A percentile compares a stretch with the other conserved stretches of the same genome.
Conservation (phyloP, 2,797 vertebrate genomes). For the Orestias chungarensis region DNA sequence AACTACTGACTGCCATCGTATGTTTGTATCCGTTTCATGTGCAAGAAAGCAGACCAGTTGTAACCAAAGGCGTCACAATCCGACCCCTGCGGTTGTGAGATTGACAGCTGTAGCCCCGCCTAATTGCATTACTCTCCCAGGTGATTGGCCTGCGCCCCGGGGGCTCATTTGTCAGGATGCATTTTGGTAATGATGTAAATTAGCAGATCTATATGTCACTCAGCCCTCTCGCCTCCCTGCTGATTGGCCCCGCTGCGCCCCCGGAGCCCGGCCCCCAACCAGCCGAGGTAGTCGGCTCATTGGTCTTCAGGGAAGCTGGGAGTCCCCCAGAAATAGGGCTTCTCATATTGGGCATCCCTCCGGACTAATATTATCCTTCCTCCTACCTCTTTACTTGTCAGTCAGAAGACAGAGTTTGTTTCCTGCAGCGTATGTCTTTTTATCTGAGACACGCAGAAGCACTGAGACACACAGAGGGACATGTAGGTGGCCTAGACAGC, state of each 20-base stretch:
- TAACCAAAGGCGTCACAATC: conserved; percentile 70
- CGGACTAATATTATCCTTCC: conserved; percentile 70
- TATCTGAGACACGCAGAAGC: conserved; percentile 45
- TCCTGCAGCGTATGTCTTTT: conserved; percentile 53
- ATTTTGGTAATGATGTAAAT: conserved; percentile 84
- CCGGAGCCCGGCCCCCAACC: conserved; percentile 64
- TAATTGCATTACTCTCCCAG: conserved; percentile 86
- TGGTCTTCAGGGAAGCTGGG: conserved; percentile 79
- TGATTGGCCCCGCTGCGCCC: conserved; percentile 75
- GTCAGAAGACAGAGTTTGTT: conserved; percentile 61
- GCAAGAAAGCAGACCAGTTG: conserved; percentile 63
- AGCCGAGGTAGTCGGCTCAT: conserved; percentile 74
- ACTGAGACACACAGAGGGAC: conserved; percentile 22
- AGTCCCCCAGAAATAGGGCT: conserved; percentile 74
- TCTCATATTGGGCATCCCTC: conserved; percentile 69
- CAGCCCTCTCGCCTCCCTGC: conserved; percentile 66
- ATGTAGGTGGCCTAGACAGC: conserved; percentile 26
- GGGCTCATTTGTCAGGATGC: conserved; percentile 82
- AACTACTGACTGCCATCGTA: background rate
- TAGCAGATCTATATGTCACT: conserved; percentile 80
- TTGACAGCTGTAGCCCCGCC: conserved; percentile 82
- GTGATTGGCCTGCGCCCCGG: conserved; percentile 78
- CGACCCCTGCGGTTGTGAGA: conserved; percentile 75
- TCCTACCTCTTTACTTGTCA: conserved; percentile 73
- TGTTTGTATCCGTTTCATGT: conserved; percentile 18